Conservation (phyloP, 2,797 vertebrate genomes). For the Crypturellus tataupa region DNA sequence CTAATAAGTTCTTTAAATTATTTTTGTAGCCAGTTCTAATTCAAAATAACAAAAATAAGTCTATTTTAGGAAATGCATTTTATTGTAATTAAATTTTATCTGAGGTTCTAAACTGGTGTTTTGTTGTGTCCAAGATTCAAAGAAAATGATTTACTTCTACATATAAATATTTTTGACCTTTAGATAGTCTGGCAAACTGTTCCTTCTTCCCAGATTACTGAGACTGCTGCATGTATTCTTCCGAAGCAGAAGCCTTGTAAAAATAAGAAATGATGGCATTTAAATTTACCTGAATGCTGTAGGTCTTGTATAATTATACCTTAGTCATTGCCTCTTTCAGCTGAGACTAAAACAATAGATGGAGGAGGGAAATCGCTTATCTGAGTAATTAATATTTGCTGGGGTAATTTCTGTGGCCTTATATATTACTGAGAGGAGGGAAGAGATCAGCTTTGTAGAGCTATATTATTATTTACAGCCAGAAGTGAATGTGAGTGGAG, state of each 20-base stretch:
- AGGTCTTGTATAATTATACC: not conserved
- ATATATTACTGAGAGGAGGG: not conserved
- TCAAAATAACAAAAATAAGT: not conserved
- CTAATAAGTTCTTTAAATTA: not conserved
- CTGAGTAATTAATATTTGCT: not conserved
- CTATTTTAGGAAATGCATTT: not conserved
- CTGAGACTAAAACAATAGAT: not conserved
- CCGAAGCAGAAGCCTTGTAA: not conserved
- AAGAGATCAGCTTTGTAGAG: not conserved
- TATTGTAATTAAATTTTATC: not conserved
- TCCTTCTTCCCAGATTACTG: not conserved
- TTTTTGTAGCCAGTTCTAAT: not conserved
- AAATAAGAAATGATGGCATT: not conserved
- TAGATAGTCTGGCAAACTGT: not conserved
- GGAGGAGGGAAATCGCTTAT: not conserved
- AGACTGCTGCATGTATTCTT: not conserved
- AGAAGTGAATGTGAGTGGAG: not conserved
- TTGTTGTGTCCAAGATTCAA: not conserved
- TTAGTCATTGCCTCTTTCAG: not conserved
- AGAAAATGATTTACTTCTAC: not conserved
- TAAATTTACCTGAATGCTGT: not conserved
- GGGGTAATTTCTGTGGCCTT: not conserved
- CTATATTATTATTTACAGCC: not conserved
- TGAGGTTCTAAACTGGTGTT: not conserved
- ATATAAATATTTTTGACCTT: not conserved